These are phyloP conservation scores for Mimas tiliae DNA, from an alignment of 2,888 invertebrate genomes.

Conservation along the genomic window DNA sequence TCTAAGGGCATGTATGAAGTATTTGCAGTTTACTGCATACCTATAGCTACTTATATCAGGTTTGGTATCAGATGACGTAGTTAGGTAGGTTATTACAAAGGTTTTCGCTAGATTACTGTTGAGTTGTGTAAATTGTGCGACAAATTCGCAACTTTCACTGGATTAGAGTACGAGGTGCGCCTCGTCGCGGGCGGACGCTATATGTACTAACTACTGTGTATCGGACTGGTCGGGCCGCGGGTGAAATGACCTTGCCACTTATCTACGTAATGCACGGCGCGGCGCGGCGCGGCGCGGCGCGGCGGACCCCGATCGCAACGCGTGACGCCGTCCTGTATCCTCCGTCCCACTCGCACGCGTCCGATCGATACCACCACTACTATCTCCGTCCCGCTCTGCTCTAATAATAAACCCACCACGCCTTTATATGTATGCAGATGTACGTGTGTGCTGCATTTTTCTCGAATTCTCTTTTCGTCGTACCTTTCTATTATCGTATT, in stretches of 20 bases:
- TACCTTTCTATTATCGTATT: conserved; percentile 35
- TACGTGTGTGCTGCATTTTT: conserved; percentile 60
- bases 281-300: conserved; percentile 33
- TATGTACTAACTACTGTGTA: conserved; percentile 34
- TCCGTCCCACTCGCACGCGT: conserved; percentile 57
- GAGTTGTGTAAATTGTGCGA: neutral
- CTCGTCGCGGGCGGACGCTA: conserved; percentile 35
- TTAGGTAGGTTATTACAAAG: neutral
- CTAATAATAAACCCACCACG: conserved; percentile 72
- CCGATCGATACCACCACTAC: conserved; percentile 62
- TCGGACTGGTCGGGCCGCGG: conserved; percentile 44
- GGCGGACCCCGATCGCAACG: conserved; percentile 53
- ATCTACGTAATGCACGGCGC: conserved; percentile 57
- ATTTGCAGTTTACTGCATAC: neutral
- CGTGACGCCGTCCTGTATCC: conserved; percentile 42
- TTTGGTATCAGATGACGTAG: neutral
- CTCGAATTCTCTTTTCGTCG: conserved; percentile 43
- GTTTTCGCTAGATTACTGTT: neutral
- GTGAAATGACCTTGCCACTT: conserved; percentile 77
- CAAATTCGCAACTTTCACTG: conserved; percentile 48
- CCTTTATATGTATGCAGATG: conserved; percentile 41
- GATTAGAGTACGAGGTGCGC: conserved; percentile 26
- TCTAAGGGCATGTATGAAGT: neutral
- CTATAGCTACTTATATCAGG: neutral
- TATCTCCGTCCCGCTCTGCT: conserved; percentile 56